Percentiles rank a stretch among this genome's conserved stretches.
These are phyloP conservation scores for Heliothis subflexa DNA, from an alignment of 1,140 invertebrate genomes.

Conservation along the genomic window DNA sequence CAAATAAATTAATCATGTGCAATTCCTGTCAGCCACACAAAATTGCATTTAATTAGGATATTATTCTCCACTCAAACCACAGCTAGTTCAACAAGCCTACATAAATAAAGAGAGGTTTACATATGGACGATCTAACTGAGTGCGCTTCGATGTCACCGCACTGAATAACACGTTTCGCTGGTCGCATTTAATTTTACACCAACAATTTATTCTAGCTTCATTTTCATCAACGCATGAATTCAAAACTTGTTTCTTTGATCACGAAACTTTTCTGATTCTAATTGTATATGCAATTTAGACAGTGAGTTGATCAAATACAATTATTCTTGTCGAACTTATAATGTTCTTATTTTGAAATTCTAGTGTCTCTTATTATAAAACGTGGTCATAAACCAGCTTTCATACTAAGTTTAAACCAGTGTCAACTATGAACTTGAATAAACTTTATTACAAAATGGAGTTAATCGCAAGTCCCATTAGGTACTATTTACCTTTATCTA, in stretches of 20 bases:
- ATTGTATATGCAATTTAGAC: not conserved
- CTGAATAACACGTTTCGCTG: slow-evolving; percentile 42
- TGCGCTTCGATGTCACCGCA: slow-evolving; percentile 41
- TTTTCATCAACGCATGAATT: slow-evolving; percentile 23
- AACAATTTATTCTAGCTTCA: slow-evolving; percentile 37
- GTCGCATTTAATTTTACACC: slow-evolving; percentile 34
- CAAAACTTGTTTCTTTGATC: slow-evolving; percentile 28
- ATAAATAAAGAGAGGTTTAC: slow-evolving; percentile 51
- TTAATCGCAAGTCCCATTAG: too few species aligned
- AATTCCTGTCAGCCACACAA: slow-evolving; percentile 35
- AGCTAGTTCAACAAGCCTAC: slow-evolving; percentile 41
- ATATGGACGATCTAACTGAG: slow-evolving; percentile 47
- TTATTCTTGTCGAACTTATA: not conserved
- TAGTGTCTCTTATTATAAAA: too few species aligned
- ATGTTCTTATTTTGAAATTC: not conserved
- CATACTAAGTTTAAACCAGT: too few species aligned
- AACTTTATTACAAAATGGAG: too few species aligned
- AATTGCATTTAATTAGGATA: slow-evolving; percentile 49
- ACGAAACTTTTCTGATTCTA: slow-evolving; percentile 26
- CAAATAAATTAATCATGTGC: slow-evolving; percentile 25
- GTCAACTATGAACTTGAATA: too few species aligned
- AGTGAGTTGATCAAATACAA: slow-evolving; percentile 4
- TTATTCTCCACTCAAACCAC: slow-evolving; percentile 42
- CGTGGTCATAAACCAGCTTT: too few species aligned
- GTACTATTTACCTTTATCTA: too few species aligned